These are phyloP conservation scores for Plagiodera versicolora DNA, from an alignment of 2,888 invertebrate species.

Conservation along the genomic window DNA sequence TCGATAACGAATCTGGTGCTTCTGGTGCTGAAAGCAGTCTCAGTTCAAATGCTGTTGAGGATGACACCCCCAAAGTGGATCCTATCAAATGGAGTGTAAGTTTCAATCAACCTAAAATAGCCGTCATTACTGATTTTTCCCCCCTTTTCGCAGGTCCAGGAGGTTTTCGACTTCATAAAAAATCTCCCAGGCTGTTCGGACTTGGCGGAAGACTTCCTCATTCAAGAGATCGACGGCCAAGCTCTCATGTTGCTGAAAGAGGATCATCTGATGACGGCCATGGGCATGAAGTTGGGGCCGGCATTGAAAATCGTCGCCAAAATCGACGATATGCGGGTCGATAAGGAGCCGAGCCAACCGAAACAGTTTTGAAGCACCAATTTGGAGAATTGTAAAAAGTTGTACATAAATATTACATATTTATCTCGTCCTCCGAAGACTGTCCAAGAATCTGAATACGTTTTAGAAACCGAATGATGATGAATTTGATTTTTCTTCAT, in stretches of 20 bases:
- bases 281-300: constrained; percentile 94
- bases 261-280: constrained; percentile 91
- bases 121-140: too few species aligned
- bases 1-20: constrained; percentile 52
- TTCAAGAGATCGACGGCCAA: constrained; percentile 96
- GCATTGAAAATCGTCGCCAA: constrained; percentile 93
- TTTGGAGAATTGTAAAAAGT: neutral
- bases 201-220: constrained; percentile 92
- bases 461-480: too few species aligned
- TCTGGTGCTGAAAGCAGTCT: constrained; percentile 55
- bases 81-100: constrained; percentile 68
- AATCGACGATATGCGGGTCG: constrained; percentile 80
- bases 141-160: constrained; percentile 65
- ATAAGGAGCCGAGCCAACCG: constrained; percentile 54
- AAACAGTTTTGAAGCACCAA: constrained; percentile 38
- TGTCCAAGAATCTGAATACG: constrained; percentile 22
- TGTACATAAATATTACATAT: constrained; percentile 22
- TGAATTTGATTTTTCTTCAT: too few species aligned
- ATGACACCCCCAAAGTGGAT: constrained; percentile 60
- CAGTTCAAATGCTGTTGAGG: constrained; percentile 50
- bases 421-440: constrained; percentile 27
- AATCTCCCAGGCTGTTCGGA: constrained; percentile 87
- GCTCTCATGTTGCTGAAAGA: constrained; percentile 89
- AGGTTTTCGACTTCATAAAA: constrained; percentile 88
- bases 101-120: constrained; percentile 31